Evolutionary conservation across 2,888 invertebrate species (phyloP).

Genomic region (Mythimna vitellina): DNA sequence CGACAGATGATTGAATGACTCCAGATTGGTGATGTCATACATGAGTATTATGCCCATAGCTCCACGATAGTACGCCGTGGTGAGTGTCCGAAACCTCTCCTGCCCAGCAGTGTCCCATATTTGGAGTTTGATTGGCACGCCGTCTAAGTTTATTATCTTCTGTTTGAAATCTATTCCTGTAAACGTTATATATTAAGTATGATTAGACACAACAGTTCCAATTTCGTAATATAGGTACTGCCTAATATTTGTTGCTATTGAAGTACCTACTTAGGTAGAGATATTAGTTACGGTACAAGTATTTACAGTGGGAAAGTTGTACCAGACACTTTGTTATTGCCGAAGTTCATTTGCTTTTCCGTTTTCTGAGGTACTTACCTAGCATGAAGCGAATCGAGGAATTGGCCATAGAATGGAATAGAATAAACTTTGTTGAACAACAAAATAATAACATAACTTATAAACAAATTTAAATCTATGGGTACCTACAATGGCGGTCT

Average conservation of each 20-base stretch:
- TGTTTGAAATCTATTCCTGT: conserved; percentile 97
- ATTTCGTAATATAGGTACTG: conserved; percentile 20
- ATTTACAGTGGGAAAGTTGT: neutral
- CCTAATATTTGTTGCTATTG: conserved; percentile 19
- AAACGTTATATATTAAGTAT: conserved; percentile 57
- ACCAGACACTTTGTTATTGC: neutral
- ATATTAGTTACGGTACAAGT: conserved; percentile 7
- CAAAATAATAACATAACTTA: too few species aligned
- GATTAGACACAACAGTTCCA: conserved; percentile 26
- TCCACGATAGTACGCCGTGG: conserved; percentile 96
- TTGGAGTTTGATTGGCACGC: conserved; percentile 95
- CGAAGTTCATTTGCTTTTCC: neutral
- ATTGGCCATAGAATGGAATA: neutral
- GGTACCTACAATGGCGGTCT: too few species aligned
- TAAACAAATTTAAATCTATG: too few species aligned
- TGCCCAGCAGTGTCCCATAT: conserved; percentile 98
- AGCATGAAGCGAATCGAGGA: neutral
- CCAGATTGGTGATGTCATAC: conserved; percentile 97
- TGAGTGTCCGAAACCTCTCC: conserved; percentile 94
- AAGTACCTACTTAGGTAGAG: neutral
- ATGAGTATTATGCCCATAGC: conserved; percentile 97
- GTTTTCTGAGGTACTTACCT: neutral
- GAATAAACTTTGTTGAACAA: too few species aligned
- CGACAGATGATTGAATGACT: conserved; percentile 97
- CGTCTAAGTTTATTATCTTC: conserved; percentile 96